Evolutionary conservation across 2,797 vertebrate species (phyloP), one percentile per base, ranked within the genome.

Genomic region (Sebastes trivittatus): DNA sequence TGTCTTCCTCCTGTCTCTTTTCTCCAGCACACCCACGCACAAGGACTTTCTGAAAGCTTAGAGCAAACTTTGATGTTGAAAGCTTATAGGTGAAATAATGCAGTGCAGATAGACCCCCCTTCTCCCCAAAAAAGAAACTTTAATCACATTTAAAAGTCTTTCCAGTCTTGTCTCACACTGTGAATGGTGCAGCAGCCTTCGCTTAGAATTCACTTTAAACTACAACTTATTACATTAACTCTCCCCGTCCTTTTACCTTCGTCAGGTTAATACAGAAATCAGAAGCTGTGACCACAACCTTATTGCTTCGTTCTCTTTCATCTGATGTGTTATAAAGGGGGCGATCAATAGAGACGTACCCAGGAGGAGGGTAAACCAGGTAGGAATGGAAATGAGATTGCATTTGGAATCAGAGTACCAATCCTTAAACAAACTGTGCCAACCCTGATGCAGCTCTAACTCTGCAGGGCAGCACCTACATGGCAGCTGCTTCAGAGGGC

Each of bases 21-120:
- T 70, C 30, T 80, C 5, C 5, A 42, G 63, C 67, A 64, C 77
- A 38, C 78, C 80, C 72, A 84, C 66, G 2, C 68, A 52, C 42
- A 52, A 62, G 84, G 71, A 72, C 73, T 77, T 75, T 67, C 55
- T 83, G 83, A 76, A 55, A 82, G 83, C 78, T 78, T 10, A 5
- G 38, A 67, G 72, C 30, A 69, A 84, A 88, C 84, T 89, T 91
- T 89, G 79, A 89, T 87, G 81, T 72, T 23, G 18, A 52, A 70
- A 38, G 62, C 67, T 88, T 80, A 52, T 52, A 61, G 68, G 46
- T 83, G 62, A 77, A 82, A 68, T 70, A 62, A 70, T 27, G 32
- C 66, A 61, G 13, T 52, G 30, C 65, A 70, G 36, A 77, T 11
- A 20, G 3, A 22, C 30, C 42, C 16, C 42, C 14, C 0, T 2